phyloP scores from a whole-genome alignment of 2,113 vertebrate genomes.

The Himantopus leucocephalus region DNA sequence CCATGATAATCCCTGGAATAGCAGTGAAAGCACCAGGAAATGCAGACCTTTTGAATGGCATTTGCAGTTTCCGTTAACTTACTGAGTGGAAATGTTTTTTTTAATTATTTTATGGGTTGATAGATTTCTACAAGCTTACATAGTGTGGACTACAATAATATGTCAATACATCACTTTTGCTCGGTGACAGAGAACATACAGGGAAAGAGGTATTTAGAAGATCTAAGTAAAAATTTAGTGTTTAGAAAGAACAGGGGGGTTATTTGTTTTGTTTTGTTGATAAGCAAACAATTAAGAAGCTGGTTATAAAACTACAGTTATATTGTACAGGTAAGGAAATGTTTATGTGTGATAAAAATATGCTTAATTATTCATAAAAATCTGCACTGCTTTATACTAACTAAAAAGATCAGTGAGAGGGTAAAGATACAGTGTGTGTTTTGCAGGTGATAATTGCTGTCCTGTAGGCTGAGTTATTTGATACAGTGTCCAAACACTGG shows the following conservation, averaged over 20 bases:
- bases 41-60: neutral
- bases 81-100: neutral
- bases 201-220: neutral
- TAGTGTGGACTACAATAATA: rapidly evolving
- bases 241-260: neutral
- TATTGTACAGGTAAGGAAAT: neutral
- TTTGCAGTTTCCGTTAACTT: neutral
- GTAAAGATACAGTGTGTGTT: neutral
- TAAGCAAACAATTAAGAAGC: neutral
- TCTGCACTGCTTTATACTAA: neutral
- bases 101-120: neutral
- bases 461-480: neutral
- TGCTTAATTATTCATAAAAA: neutral
- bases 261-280: neutral
- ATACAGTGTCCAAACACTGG: neutral
- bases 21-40: neutral
- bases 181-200: neutral
- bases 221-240: neutral
- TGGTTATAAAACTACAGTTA: neutral
- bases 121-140: neutral
- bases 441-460: neutral
- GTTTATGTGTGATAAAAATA: neutral
- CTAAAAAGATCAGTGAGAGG: neutral
- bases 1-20: neutral
- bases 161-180: neutral